phyloP scores from a whole-genome alignment of 2,797 vertebrate species.

The Xerus rutilus region DNA sequence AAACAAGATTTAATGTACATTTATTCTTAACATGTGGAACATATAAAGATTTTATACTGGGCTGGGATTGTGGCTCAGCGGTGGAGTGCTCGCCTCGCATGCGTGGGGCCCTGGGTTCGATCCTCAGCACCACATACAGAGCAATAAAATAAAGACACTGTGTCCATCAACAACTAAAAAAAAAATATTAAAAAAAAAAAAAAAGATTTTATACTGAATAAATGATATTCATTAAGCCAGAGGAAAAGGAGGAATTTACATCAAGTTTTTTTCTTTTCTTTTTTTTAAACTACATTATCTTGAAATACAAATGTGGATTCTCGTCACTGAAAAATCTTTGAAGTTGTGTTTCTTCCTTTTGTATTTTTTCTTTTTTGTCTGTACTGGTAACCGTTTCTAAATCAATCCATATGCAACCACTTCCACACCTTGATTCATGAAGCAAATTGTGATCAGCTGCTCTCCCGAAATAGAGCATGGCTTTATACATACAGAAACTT shows the following conservation, averaged over 20 bases:
- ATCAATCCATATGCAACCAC: constrained; percentile 94
- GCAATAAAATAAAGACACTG: no score
- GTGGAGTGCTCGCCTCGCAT: no score
- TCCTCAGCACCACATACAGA: no score
- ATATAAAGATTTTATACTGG: no score
- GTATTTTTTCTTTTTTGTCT: constrained; percentile 87
- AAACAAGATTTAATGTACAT: no score
- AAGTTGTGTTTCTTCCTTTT: constrained; percentile 93
- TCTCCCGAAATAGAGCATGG: constrained; percentile 97
- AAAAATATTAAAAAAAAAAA: no score
- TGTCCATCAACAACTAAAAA: no score
- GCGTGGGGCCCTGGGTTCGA: no score
- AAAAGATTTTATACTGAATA: constrained; percentile 99
- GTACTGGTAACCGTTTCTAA: constrained; percentile 91
- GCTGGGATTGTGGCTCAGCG: no score
- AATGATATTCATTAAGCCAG: constrained; percentile 98
- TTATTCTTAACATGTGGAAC: no score
- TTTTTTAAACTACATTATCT: constrained; percentile 94
- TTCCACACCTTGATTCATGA: constrained; percentile 96
- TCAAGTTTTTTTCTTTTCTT: constrained; percentile 92
- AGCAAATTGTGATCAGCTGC: constrained; percentile 95
- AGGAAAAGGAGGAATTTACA: constrained; percentile 98
- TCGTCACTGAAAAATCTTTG: constrained; percentile 94
- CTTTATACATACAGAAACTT: constrained; percentile 97
- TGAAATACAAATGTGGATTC: constrained; percentile 96